Evolutionary conservation across 2,888 invertebrate species (phyloP).

Genomic region (Eristalis tenax): DNA sequence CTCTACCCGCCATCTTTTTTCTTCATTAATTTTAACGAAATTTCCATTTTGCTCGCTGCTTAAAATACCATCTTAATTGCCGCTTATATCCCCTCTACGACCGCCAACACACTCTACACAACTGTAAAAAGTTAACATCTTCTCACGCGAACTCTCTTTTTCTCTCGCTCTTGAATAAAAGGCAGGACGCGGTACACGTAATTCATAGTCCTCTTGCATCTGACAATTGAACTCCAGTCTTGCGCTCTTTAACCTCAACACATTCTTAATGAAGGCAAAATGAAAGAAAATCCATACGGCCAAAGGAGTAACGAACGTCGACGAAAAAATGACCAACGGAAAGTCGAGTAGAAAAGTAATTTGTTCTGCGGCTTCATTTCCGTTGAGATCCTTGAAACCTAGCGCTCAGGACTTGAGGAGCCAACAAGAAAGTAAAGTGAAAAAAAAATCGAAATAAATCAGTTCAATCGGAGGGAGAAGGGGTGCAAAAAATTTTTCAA

Average conservation of each 20-base stretch:
- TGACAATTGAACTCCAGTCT: slow-evolving; percentile 60
- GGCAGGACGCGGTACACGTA: slow-evolving; percentile 5
- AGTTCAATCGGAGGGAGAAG: slow-evolving; percentile 50
- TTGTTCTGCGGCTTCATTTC: slow-evolving; percentile 65
- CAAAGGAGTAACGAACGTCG: not conserved
- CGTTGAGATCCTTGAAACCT: slow-evolving; percentile 60
- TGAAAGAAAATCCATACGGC: slow-evolving; percentile 17
- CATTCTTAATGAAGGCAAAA: slow-evolving; percentile 67
- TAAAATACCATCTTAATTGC: slow-evolving; percentile 69
- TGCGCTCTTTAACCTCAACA: slow-evolving; percentile 36
- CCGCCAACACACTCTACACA: slow-evolving; percentile 9
- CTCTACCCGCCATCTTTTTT: slow-evolving; percentile 5
- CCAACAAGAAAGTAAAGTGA: not conserved
- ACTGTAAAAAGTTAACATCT: slow-evolving; percentile 46
- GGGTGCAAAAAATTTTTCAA: not conserved
- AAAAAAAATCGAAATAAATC: slow-evolving; percentile 62
- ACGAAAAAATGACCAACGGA: slow-evolving; percentile 24
- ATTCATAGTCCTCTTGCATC: slow-evolving; percentile 64
- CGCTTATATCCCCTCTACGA: slow-evolving; percentile 33
- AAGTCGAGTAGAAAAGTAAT: slow-evolving; percentile 63
- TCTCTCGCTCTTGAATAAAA: not conserved
- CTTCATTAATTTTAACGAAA: slow-evolving; percentile 65
- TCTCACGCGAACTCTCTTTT: not conserved
- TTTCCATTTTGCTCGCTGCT: slow-evolving; percentile 54
- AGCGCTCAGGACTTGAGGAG: slow-evolving; percentile 33